Conservation (phyloP, 1,140 invertebrate species). For the Planococcus citri region DNA sequence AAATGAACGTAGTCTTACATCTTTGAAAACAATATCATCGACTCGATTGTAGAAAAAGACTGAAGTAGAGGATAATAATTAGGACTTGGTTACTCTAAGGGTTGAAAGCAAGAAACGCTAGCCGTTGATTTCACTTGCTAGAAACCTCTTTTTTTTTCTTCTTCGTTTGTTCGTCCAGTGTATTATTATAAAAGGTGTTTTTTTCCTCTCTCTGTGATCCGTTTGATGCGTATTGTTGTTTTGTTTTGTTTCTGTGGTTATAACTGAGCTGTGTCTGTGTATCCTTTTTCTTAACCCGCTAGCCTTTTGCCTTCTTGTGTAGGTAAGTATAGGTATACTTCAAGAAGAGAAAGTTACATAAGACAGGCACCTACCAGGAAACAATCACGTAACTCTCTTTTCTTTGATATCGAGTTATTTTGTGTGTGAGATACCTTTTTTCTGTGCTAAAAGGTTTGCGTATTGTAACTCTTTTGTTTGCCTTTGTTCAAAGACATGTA, state of each 20-base stretch:
- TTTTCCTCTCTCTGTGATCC: no score
- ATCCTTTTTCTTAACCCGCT: neutral
- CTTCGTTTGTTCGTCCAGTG: no score
- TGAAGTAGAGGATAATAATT: neutral
- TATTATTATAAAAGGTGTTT: neutral
- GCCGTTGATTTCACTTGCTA: neutral
- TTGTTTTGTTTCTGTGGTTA: neutral
- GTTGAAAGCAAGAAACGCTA: neutral
- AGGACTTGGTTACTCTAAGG: neutral
- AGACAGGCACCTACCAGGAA: neutral
- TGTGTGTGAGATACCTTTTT: no score
- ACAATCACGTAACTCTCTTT: neutral
- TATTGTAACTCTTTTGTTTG: no score
- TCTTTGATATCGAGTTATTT: neutral
- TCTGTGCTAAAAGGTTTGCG: no score
- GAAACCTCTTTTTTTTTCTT: neutral
- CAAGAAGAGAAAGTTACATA: slow-evolving; percentile 12
- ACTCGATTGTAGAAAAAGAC: neutral
- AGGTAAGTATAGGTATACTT: no score
- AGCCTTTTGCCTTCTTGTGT: no score
- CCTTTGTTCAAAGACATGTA: no score
- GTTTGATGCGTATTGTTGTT: neutral
- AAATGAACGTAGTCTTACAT: no score
- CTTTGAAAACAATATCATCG: neutral
- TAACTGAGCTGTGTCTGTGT: neutral